Evolutionary conservation across 2,797 vertebrate genomes (phyloP).

Genomic region (Microhierax caerulescens): DNA sequence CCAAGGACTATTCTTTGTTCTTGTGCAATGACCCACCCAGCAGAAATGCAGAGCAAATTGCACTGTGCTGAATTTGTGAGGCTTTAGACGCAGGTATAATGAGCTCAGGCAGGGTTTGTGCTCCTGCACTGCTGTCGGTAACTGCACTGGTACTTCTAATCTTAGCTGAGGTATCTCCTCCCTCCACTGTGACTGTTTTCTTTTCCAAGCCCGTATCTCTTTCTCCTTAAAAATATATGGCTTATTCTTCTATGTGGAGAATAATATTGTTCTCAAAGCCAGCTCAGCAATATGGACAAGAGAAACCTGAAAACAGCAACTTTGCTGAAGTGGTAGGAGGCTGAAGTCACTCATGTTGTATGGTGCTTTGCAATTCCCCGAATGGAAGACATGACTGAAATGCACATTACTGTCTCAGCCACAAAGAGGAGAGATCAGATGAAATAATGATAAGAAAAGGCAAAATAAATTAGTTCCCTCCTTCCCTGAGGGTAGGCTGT

Average conservation of each 20-base stretch:
- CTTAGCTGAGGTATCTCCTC: background rate
- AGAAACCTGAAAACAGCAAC: background rate
- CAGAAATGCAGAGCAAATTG: background rate
- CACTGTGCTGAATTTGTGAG: background rate
- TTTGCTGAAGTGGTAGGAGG: background rate
- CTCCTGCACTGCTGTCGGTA: background rate
- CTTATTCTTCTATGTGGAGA: background rate
- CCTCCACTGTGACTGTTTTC: background rate
- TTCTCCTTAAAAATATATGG: background rate
- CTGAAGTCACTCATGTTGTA: background rate
- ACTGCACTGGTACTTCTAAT: background rate
- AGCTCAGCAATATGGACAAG: background rate
- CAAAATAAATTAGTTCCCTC: conserved; percentile 20
- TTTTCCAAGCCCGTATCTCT: background rate
- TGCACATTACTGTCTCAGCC: background rate
- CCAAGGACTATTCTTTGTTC: background rate
- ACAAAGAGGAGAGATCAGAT: background rate
- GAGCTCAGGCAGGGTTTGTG: background rate
- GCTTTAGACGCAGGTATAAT: background rate
- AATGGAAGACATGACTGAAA: background rate
- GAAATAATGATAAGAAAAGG: conserved; percentile 30
- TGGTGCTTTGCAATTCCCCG: background rate
- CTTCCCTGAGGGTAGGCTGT: background rate
- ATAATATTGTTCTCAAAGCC: background rate
- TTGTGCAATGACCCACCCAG: background rate